Evolutionary conservation across 1,140 invertebrate species (phyloP).

Genomic region (Papilio machaon): DNA sequence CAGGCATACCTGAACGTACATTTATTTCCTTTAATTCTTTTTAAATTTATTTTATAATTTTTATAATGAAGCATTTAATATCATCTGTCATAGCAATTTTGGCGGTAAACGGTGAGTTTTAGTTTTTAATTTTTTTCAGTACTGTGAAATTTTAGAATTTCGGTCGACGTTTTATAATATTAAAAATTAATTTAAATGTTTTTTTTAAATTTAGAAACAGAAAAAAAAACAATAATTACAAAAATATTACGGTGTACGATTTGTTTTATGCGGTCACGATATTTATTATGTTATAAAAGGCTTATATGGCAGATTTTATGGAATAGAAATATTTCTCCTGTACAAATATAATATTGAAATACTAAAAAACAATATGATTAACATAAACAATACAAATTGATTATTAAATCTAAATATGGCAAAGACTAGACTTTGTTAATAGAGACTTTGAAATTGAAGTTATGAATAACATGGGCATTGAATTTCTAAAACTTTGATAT

Average conservation of each 20-base stretch:
- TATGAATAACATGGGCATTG: constrained; percentile 1
- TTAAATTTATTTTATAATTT: constrained; percentile 49
- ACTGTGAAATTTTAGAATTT: background rate
- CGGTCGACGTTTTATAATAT: constrained; percentile 43
- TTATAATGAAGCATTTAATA: constrained; percentile 53
- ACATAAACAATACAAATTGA: background rate
- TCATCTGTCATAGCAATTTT: constrained; percentile 58
- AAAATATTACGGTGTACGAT: too few relatives aligned
- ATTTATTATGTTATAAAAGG: too few relatives aligned
- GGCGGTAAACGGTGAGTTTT: constrained; percentile 66
- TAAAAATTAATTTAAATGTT: constrained; percentile 1
- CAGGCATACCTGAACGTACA: constrained; percentile 59
- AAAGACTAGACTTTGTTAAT: background rate
- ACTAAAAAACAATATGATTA: background rate
- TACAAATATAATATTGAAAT: background rate
- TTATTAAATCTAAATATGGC: background rate
- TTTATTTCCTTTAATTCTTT: constrained; percentile 36
- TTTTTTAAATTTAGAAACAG: background rate
- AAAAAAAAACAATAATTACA: background rate
- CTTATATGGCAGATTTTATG: background rate
- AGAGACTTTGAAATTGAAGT: background rate
- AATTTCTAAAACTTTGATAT: constrained; percentile 29
- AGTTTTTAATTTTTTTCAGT: constrained; percentile 32
- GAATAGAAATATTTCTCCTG: background rate
- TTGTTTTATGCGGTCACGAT: too few relatives aligned